A percentile compares a stretch with the other conserved stretches of the same genome.
phyloP scores from a whole-genome alignment of 2,888 invertebrate species.

The Tipula unca region DNA sequence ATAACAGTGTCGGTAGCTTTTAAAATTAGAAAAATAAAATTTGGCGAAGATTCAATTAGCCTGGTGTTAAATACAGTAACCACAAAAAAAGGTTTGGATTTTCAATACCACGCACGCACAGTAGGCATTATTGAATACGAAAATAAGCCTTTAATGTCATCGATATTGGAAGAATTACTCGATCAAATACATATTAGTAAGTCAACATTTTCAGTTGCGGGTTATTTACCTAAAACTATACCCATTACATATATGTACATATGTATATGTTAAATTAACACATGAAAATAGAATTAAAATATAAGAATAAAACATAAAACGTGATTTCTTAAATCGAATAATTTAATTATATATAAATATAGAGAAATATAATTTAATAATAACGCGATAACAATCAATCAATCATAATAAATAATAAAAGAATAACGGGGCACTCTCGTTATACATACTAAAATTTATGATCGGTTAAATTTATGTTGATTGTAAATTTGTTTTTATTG shows the following conservation, averaged over 20 bases:
- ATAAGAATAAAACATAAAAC: background rate
- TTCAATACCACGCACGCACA: no score
- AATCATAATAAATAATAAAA: background rate
- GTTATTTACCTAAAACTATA: background rate
- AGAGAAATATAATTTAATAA: background rate
- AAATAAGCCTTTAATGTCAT: no score
- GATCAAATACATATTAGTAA: no score
- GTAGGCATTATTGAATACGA: no score
- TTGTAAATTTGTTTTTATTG: background rate
- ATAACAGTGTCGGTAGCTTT: no score
- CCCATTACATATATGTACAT: background rate
- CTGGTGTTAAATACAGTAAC: no score
- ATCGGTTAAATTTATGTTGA: background rate
- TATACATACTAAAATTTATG: background rate
- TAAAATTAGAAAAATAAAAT: no score
- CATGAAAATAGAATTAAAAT: background rate
- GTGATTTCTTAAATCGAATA: background rate
- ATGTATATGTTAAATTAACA: background rate
- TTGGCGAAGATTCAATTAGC: no score
- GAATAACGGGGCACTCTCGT: background rate
- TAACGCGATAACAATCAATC: background rate
- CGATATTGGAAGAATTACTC: no score
- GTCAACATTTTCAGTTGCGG: no score
- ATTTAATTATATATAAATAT: background rate
- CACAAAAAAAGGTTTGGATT: no score